Evolutionary conservation across 2,113 vertebrate genomes (phyloP).

Genomic region (chimpanzee (Pan troglodytes)): NHGRI_mPanTro3-v2.1_pri NC_086015.1:198373001-198373500

Average conservation of each 20-base stretch:
- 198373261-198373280: not conserved
- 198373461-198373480: too few species aligned
- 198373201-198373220: not conserved
- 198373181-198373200: not conserved
- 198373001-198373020: not conserved
- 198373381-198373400: not conserved
- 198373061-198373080: not conserved
- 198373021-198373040: accelerated
- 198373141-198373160: not conserved
- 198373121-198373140: not conserved
- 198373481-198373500: not conserved
- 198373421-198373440: not conserved
- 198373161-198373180: not conserved
- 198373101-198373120: not conserved
- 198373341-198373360: not conserved
- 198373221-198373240: not conserved
- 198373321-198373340: not conserved
- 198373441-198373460: not conserved
- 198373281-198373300: not conserved
- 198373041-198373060: not conserved
- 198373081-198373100: not conserved
- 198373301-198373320: not conserved
- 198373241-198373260: not conserved
- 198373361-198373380: not conserved
- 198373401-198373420: not conserved